Evolutionary conservation across 30 jellyfish, hydroid and myxozoan genomes (phyloP), one percentile per base, ranked within the genome.

Genomic region (Pelagia noctiluca): DNA sequence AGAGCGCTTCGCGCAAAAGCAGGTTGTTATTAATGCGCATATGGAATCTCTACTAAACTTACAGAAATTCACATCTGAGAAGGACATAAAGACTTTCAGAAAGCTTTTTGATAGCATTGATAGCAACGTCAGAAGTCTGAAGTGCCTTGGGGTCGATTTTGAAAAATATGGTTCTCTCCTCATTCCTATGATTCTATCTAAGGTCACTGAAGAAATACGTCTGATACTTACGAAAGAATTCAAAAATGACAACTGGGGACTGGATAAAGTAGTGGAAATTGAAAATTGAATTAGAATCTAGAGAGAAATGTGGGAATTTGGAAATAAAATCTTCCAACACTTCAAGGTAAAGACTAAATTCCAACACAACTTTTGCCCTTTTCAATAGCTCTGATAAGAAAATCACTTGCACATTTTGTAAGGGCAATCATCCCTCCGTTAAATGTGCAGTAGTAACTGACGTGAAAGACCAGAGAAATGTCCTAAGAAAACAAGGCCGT

Each of bases 1-100:
- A 25, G 48, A 83, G 48, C 30, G 92, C 16, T 85, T 50, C 63
- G 90, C 82, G 8, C 75, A 75, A 32, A 64, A 26, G 50, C 96
- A 85, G 50, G 86, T 66, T n/a, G 46, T 85, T 24, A 65, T 75
- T 16, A 52, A 63, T n/a, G 85, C 90, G 13, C 90, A 85, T 29
- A 48, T 82, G 86, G 85, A 82, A 19, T 4, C 79, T 8, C 53
- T 85, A 31, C 28, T 75, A 12, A 63, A 66, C 25, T 49, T 74
- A 11, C 90, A 50, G 8, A 52, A 71, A 22, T 82, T 84, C 30
- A 18, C 69, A 18, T 25, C 35, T 60, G 82, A 57, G 47, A 37
- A 54, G 68, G 89, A 72, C 28, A 37, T 53, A 1, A 69, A 69
- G 28, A 21, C 54, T 68, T 70, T 70, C 35, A 33, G 93, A 54